These are phyloP conservation scores for Hyles euphorbiae DNA, from an alignment of 1,140 invertebrate genomes.

Conservation along the genomic window DNA sequence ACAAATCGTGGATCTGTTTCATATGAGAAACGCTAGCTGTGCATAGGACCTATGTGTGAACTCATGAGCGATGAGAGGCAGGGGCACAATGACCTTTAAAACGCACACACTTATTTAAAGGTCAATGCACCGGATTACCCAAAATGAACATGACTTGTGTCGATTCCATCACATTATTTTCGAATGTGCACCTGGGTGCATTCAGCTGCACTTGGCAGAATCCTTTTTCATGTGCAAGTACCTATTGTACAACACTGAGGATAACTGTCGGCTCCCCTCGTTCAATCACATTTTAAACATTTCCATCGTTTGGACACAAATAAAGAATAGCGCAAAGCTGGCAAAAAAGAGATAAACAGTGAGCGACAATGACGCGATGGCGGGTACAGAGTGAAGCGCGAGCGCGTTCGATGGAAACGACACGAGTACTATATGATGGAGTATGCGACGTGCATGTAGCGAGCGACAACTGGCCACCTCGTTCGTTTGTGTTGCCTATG, in stretches of 20 bases:
- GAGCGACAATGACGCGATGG: neutral
- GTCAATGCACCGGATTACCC: constrained; percentile 26
- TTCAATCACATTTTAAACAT: too few species aligned
- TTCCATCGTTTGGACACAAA: too few species aligned
- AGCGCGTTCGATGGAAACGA: constrained; percentile 34
- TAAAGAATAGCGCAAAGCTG: neutral
- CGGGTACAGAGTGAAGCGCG: constrained; percentile 6
- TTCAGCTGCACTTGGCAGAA: neutral
- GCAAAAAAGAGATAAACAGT: neutral
- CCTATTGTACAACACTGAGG: too few species aligned
- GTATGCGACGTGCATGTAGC: constrained; percentile 45
- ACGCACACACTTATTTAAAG: constrained; percentile 14
- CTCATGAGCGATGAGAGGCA: constrained; percentile 24
- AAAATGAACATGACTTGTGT: constrained; percentile 26
- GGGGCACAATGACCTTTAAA: constrained; percentile 23
- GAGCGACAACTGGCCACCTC: constrained; percentile 67
- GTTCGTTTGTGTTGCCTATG: constrained; percentile 78
- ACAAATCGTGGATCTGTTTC: neutral
- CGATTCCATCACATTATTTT: constrained; percentile 25
- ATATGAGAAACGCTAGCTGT: constrained; percentile 38
- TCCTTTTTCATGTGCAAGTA: too few species aligned
- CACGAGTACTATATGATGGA: constrained; percentile 30
- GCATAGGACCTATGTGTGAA: constrained; percentile 32
- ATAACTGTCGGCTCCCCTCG: too few species aligned
- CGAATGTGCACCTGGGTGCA: neutral